Evolutionary conservation across 2,888 invertebrate species (phyloP), one percentile per base, ranked within the genome.

Genomic region (Parapristionchus giblindavisi): DNA sequence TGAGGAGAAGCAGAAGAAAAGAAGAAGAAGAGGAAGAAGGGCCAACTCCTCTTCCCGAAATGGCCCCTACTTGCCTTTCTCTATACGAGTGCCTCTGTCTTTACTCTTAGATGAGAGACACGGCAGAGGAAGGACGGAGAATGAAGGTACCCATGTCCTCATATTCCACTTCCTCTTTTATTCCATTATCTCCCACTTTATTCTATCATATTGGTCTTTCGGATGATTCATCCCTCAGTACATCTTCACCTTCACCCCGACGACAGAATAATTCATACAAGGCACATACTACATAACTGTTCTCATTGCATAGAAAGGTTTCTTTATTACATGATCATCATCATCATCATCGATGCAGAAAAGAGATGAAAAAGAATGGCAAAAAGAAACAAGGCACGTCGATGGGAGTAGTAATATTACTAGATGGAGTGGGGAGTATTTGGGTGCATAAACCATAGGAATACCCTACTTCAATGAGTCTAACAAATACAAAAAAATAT

Each of bases 31-130:
- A 52, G 68, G 38, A 68, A 68, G 38, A 52, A 38, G 52, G 68
- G 34, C 68, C 63, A 65, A n/a, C n/a, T 65, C 63, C 63, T 43
- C 40, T 65, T 65, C 51, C 68, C 38, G 36, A 68, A 68, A 68
- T 68, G 68, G 68, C 48, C 48, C 48, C 48, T 48, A 68, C 48
- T 52, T 48, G 68, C 32, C 68, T 48, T 34, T 52, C 34, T 38
- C 51, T 38, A 68, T 6, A n/a, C 54, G 51, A 68, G 52, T 52
- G 68, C n/a, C 68, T 48, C 52, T 48, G n/a, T 65, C 65, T 27
- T 48, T 52, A 51, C 48, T 51, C 27, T 61, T n/a, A n/a, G 21
- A 34, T 36, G 8, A 21, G 3, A 6, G 1, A 0, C 36, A 11
- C 27, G 2, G n/a, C n/a, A n/a, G 43, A 65, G 29, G 14, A 29